A percentile compares a stretch with the other conserved stretches of the same genome.
Conservation (phyloP, 35 echinoderm and acorn worm species). For the Ophioderma brevispina region DNA sequence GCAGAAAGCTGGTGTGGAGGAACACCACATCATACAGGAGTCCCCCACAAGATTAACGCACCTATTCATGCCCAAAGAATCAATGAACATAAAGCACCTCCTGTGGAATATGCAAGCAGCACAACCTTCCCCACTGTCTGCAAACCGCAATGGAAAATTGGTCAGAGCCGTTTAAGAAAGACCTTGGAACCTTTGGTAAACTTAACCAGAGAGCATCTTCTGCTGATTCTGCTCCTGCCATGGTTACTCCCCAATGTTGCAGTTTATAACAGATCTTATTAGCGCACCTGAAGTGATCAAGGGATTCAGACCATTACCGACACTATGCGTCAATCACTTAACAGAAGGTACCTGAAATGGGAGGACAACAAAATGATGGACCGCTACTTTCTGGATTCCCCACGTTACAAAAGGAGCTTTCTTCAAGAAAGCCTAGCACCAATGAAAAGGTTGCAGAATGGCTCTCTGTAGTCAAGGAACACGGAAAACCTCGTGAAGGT, state of each 20-base stretch:
- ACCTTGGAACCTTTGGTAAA: no score
- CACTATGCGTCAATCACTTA: background rate
- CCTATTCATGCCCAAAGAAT: background rate
- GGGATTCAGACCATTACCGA: background rate
- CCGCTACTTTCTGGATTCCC: no score
- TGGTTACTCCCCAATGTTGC: background rate
- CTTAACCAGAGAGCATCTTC: background rate
- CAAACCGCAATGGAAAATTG: background rate
- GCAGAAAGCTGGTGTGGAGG: background rate
- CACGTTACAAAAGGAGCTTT: no score
- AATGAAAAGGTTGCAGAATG: no score
- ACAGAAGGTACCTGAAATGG: background rate
- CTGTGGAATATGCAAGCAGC: background rate
- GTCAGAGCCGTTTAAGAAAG: background rate
- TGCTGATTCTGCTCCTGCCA: background rate
- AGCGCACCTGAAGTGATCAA: background rate
- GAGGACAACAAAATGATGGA: no score
- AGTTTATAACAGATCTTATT: background rate
- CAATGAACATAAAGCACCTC: slow-evolving; percentile 3
- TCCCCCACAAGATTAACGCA: background rate
- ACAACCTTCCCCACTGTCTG: background rate
- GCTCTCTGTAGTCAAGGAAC: no score
- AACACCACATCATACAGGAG: slow-evolving; percentile 11
- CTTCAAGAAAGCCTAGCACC: no score
- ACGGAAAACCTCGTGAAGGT: no score